Base-by-base conservation (phyloP, 2,888 invertebrate genomes). In the Cephus rjabovi region DNA sequence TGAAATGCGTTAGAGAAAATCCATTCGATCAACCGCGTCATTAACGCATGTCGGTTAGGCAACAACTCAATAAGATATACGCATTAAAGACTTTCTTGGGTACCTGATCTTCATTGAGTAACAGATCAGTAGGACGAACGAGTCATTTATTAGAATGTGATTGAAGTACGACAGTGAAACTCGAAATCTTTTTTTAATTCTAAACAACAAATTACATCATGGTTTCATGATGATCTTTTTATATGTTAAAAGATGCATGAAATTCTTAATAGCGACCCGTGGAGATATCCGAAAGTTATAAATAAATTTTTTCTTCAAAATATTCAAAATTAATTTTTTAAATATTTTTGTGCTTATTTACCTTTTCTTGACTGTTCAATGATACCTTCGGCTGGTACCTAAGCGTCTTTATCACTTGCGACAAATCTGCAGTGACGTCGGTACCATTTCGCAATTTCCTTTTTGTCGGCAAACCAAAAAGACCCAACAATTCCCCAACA, bases 21-120 rank as follows among this genome's bases (percentile, higher is more conserved):
- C 23, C 23, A 56, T 56, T 23, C 23, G 56, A 56, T 56, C 23
- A 56, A 23, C 15, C 56, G 23, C 56, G 56, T 56, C 9, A 23
- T 56, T 56, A 56, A 56, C 9, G 56, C 56, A 56, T 56, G 56
- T 56, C 56, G 23, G 56, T 56, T 56, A 56, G 9, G 56, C 23
- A 56, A 33, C 33, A 33, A 33, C 33, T 4, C 3, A 33, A 56
- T 56, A 9, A 56, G 56, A 37, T 56, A 23, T 9, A 23, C 56
- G 56, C 9, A 56, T 56, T 23, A 23, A 56, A 15, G 56, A 23
- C 56, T 56, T 23, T 56, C 56, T 56, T 56, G 56, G 15, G 23
- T 9, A 23, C 23, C 78, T 82, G 81, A 82, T 82, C 81, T 80
- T 80, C 75, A 80, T 81, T 84, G 82, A 75, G 83, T 79, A 85